A percentile compares a stretch with the other conserved stretches of the same genome.
Conservation (phyloP, 2,888 invertebrate species). For the Volucella zonaria region DNA sequence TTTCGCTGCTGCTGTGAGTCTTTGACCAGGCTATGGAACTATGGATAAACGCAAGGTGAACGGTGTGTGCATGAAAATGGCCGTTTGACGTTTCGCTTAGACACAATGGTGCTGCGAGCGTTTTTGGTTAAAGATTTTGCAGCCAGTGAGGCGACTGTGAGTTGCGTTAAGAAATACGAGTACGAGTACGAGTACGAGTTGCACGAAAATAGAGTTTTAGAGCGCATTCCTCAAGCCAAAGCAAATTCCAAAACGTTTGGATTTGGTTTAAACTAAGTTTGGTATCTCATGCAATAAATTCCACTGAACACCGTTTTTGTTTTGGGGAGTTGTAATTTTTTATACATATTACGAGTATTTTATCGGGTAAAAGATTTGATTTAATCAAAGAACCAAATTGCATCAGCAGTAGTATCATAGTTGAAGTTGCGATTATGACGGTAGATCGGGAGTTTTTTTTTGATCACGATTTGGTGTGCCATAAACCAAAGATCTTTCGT, state of each 20-base stretch:
- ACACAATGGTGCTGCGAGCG: conserved; percentile 42
- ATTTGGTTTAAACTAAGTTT: conserved; percentile 38
- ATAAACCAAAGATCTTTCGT: conserved; percentile 16
- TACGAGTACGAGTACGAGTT: conserved; percentile 6
- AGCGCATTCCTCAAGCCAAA: conserved; percentile 53
- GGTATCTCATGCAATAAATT: conserved; percentile 29
- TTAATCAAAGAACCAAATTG: conserved; percentile 54
- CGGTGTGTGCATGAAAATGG: conserved; percentile 59
- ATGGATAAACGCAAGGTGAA: conserved; percentile 56
- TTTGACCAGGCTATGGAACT: conserved; percentile 44
- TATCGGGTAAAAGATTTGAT: conserved; percentile 43
- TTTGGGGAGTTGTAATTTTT: conserved; percentile 1
- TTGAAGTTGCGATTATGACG: conserved; percentile 9
- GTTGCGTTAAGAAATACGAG: conserved; percentile 45
- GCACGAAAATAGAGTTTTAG: conserved; percentile 42
- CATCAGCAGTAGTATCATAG: conserved; percentile 44
- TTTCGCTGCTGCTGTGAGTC: conserved; percentile 25
- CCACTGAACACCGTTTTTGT: conserved; percentile 11
- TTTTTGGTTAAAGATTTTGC: conserved; percentile 14
- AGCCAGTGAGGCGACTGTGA: conserved; percentile 67
- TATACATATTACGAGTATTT: conserved; percentile 1
- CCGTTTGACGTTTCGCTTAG: conserved; percentile 53
- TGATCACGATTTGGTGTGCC: conserved; percentile 13
- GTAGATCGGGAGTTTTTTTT: conserved; percentile 40
- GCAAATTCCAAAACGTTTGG: conserved; percentile 53